Conservation (phyloP, 1,140 invertebrate genomes). For the Potamilus streckersoni region DNA sequence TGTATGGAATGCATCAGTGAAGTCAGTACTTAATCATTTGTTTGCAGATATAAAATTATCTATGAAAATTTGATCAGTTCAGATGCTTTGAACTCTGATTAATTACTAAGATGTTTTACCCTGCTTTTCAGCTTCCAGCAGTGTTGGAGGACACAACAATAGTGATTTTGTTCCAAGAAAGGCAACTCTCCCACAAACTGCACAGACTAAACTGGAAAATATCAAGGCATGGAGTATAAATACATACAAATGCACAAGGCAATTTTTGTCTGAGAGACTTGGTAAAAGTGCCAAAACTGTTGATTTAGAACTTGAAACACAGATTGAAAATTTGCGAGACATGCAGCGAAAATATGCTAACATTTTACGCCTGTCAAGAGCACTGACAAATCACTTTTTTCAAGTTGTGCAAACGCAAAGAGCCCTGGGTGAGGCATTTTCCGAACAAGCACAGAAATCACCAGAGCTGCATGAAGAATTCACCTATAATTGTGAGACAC, state of each 20-base stretch:
- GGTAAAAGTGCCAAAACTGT: constrained; percentile 91
- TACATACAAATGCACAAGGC: constrained; percentile 96
- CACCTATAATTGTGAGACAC: constrained; percentile 94
- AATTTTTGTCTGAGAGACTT: constrained; percentile 93
- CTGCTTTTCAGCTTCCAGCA: background rate
- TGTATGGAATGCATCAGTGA: too few species aligned
- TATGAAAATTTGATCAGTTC: too few species aligned
- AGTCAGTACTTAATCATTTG: too few species aligned
- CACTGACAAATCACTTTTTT: constrained; percentile 88
- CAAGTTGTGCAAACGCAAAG: constrained; percentile 88
- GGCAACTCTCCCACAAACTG: constrained; percentile 48
- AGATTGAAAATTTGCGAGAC: constrained; percentile 91
- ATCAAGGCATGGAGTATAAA: constrained; percentile 97
- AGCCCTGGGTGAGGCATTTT: constrained; percentile 86
- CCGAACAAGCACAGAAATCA: constrained; percentile 93
- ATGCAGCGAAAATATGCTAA: constrained; percentile 95
- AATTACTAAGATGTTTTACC: background rate
- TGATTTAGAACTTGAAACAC: constrained; percentile 89
- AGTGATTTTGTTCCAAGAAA: constrained; percentile 56
- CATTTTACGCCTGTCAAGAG: constrained; percentile 85
- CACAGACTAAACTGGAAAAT: constrained; percentile 77
- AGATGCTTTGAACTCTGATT: background rate
- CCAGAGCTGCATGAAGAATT: constrained; percentile 96
- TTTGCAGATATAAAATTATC: too few species aligned
- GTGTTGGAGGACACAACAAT: constrained; percentile 33